Conservation (phyloP, 2,113 vertebrate species). For the Labrus mixtus region DNA sequence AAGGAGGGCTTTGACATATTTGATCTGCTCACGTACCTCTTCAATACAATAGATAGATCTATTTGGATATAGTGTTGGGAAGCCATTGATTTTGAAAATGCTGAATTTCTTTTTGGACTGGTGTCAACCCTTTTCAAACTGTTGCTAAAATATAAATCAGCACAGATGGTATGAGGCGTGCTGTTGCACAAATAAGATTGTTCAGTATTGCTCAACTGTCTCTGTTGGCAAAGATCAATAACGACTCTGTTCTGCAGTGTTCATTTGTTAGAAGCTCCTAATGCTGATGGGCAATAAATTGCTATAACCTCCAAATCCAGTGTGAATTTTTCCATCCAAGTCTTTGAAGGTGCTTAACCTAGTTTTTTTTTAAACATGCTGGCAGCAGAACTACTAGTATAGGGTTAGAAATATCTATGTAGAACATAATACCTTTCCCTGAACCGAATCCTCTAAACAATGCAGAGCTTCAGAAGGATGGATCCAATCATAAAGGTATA, state of each 20-base stretch:
- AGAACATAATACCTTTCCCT: slow-evolving; percentile 37
- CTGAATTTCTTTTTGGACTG: slow-evolving; percentile 31
- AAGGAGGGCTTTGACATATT: slow-evolving; percentile 39
- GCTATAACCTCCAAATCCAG: slow-evolving; percentile 38
- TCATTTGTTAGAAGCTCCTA: slow-evolving; percentile 50
- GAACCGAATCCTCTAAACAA: slow-evolving; percentile 32
- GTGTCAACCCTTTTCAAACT: slow-evolving; percentile 13
- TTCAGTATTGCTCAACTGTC: slow-evolving; percentile 54
- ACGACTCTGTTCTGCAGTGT: slow-evolving; percentile 41
- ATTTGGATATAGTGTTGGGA: slow-evolving; percentile 8
- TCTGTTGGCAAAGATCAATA: slow-evolving; percentile 56
- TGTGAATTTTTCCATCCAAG: slow-evolving; percentile 40
- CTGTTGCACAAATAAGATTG: slow-evolving; percentile 59
- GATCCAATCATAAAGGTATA: neutral
- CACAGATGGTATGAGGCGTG: slow-evolving; percentile 29
- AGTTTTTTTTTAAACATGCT: slow-evolving; percentile 65
- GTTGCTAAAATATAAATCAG: slow-evolving; percentile 27
- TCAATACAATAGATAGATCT: slow-evolving; percentile 39
- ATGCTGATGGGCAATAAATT: slow-evolving; percentile 52
- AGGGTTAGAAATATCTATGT: slow-evolving; percentile 66
- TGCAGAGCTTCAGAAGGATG: slow-evolving; percentile 22
- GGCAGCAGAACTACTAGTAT: slow-evolving; percentile 53
- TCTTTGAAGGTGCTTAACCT: slow-evolving; percentile 78
- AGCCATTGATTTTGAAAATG: slow-evolving; percentile 27
- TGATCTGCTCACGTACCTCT: slow-evolving; percentile 43